Evolutionary conservation across 2,888 invertebrate genomes (phyloP), one percentile per base, ranked within the genome.

Genomic region (Eurois occulta): DNA sequence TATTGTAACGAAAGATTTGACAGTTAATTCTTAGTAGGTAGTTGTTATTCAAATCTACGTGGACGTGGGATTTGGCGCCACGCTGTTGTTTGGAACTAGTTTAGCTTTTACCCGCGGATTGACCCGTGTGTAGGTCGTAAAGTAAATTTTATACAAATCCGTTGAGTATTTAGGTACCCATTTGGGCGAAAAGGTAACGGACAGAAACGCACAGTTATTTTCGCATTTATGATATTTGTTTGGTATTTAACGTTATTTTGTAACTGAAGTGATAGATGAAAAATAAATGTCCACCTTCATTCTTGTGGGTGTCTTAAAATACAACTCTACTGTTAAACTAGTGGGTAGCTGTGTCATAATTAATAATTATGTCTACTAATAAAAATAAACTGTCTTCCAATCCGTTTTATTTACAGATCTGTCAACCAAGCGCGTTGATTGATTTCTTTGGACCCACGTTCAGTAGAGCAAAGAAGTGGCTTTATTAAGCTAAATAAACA

Each of bases 271-370:
- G 32, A 80, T 71, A 32, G 78, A 64, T 13, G n/a, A 71, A n/a
- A n/a, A 67, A 78, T 71, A 52, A 64, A 78, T 80, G 80, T 64
- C 72, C 55, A 55, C 46, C 80, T 78, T 55, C 13, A 41, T 65
- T 72, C 24, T 64, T 35, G 80, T 78, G 55, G 80, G 73, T 38
- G 73, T 35, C 16, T 24, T 80, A 65, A 78, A 65, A 72, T 80
- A 78, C 16, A 64, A 64, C 35, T 46, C 3, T 21, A 10, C 32
- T n/a, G 38, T 71, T 28, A 46, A 64, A 79, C 28, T 10, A 4
- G 78, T 78, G 69, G 79, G 78, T 18, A 68, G 70, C 2, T 8
- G 38, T 43, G 18, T 69, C 35, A 8, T 48, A 58, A n/a, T 38
- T 5, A 41, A 8, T 48, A 58, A n/a, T 38, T 5, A 41, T 77